These are phyloP conservation scores for Dynastes hyllus DNA, from an alignment of 2,888 invertebrate genomes.

Conservation along the genomic window DNA sequence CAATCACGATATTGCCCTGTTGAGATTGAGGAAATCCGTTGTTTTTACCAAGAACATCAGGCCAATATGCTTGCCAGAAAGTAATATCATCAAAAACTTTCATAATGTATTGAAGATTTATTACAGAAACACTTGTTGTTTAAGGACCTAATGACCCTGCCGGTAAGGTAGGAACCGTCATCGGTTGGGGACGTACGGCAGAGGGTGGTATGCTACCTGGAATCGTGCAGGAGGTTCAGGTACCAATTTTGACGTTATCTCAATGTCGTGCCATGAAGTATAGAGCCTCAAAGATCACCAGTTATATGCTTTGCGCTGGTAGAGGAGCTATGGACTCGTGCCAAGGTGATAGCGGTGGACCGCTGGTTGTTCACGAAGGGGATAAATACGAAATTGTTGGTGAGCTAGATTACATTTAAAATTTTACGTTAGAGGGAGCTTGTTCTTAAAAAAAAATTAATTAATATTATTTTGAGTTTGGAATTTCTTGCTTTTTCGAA, in stretches of 20 bases:
- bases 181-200: slow-evolving; percentile 90
- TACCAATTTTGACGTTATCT: slow-evolving; percentile 85
- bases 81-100: slow-evolving; percentile 1
- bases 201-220: slow-evolving; percentile 88
- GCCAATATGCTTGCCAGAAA: slow-evolving; percentile 83
- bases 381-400: slow-evolving; percentile 88
- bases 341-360: slow-evolving; percentile 92
- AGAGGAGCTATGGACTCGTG: slow-evolving; percentile 88
- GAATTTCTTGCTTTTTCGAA: no score
- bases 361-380: slow-evolving; percentile 82
- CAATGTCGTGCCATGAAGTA: slow-evolving; percentile 91
- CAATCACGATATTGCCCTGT: slow-evolving; percentile 89
- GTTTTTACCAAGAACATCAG: slow-evolving; percentile 83
- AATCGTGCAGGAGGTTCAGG: slow-evolving; percentile 87
- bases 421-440: no score
- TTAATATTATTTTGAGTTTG: no score
- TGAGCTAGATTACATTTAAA: slow-evolving; percentile 65
- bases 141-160: slow-evolving; percentile 77
- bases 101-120: not conserved
- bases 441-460: no score
- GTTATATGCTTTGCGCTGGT: slow-evolving; percentile 91
- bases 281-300: slow-evolving; percentile 85
- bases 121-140: slow-evolving; percentile 48
- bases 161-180: slow-evolving; percentile 84
- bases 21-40: slow-evolving; percentile 85